A percentile compares a stretch with the other conserved stretches of the same genome.
These are phyloP conservation scores for Phaethornis superciliosus DNA, from an alignment of 2,113 vertebrate species.

Conservation along the genomic window DNA sequence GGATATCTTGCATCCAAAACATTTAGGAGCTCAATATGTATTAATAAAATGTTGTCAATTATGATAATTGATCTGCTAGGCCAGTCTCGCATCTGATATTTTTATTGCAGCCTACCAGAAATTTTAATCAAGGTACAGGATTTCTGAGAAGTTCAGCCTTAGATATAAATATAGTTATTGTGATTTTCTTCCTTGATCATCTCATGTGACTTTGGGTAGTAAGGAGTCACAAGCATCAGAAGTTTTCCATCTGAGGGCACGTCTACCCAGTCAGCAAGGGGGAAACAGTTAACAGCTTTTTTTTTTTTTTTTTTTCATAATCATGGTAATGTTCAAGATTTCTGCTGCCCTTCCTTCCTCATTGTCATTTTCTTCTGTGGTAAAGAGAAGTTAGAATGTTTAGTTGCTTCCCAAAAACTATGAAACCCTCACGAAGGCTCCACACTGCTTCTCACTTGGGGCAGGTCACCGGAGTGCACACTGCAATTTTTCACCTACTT, in stretches of 20 bases:
- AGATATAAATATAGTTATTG: slow-evolving; percentile 84
- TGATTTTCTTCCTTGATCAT: slow-evolving; percentile 82
- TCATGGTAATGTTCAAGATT: slow-evolving; percentile 80
- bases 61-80: slow-evolving; percentile 81
- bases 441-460: slow-evolving; percentile 28
- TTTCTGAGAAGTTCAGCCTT: slow-evolving; percentile 88
- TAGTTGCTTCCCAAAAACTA: slow-evolving; percentile 73
- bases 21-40: slow-evolving; percentile 79
- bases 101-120: slow-evolving; percentile 81
- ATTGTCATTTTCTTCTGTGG: slow-evolving; percentile 77
- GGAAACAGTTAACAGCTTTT: slow-evolving; percentile 70
- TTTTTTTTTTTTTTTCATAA: slow-evolving; percentile 71
- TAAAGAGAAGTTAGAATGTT: slow-evolving; percentile 78
- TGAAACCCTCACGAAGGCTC: slow-evolving; percentile 19
- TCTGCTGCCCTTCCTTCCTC: slow-evolving; percentile 84
- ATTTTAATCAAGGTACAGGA: slow-evolving; percentile 84
- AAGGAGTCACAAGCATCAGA: slow-evolving; percentile 87
- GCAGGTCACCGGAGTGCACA: not conserved
- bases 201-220: slow-evolving; percentile 90
- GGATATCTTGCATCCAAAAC: slow-evolving; percentile 67
- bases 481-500: slow-evolving; percentile 23
- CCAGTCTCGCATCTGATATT: slow-evolving; percentile 71
- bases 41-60: slow-evolving; percentile 79
- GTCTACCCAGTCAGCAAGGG: slow-evolving; percentile 71
- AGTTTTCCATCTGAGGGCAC: slow-evolving; percentile 86